Evolutionary conservation across 2,113 vertebrate genomes (phyloP).

Genomic region (Junco hyemalis): DNA sequence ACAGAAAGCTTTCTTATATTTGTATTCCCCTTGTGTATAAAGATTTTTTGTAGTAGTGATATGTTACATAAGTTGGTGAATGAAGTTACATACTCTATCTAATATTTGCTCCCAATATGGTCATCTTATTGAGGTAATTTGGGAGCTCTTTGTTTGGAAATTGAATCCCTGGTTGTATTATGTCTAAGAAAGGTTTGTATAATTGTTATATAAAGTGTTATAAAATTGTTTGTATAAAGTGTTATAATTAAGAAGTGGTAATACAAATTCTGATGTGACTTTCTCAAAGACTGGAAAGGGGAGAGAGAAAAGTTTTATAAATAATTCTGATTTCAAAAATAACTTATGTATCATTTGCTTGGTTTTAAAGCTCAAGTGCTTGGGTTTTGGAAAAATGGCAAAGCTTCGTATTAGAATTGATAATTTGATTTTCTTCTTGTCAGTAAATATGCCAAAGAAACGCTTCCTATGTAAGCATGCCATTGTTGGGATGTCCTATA

Average conservation of each 20-base stretch:
- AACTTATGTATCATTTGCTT: background rate
- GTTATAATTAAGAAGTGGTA: background rate
- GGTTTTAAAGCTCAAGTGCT: background rate
- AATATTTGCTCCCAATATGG: background rate
- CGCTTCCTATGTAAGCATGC: background rate
- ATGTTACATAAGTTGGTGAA: background rate
- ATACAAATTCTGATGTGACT: background rate
- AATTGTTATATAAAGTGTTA: too few relatives aligned
- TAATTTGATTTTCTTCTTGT: background rate
- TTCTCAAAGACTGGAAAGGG: background rate
- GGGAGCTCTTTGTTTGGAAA: background rate
- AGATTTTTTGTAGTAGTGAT: background rate
- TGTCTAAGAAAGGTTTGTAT: background rate
- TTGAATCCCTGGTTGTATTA: background rate
- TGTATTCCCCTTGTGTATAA: background rate
- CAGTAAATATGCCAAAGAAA: background rate
- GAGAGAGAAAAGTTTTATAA: background rate
- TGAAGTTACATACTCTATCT: background rate
- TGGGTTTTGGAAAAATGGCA: background rate
- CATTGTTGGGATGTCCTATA: background rate
- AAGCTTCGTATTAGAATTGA: background rate
- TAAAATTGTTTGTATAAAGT: background rate
- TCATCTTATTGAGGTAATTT: background rate
- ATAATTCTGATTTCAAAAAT: background rate
- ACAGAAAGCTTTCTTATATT: background rate